A percentile compares a stretch with the other conserved stretches of the same genome.
Conservation (phyloP, 2,888 invertebrate genomes). For the Linyphia triangularis region DNA sequence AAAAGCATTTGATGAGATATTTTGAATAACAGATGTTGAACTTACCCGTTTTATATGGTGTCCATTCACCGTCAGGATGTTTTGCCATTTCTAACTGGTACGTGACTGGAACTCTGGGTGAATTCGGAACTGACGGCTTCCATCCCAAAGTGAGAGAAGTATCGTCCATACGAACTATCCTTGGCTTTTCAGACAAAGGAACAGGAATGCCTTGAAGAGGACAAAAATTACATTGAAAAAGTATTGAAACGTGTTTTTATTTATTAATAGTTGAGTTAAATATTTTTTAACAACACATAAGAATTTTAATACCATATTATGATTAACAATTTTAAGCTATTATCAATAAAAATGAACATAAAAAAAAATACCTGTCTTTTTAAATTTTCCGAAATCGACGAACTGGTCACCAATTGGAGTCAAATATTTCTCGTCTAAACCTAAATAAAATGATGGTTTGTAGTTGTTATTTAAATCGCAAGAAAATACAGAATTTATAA, state of each 20-base stretch:
- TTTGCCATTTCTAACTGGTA: slow-evolving; percentile 97
- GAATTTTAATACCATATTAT: too few relatives aligned
- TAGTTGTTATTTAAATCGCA: not conserved
- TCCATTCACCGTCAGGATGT: slow-evolving; percentile 95
- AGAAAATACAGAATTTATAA: not conserved
- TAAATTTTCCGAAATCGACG: slow-evolving; percentile 73
- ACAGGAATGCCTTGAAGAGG: slow-evolving; percentile 86
- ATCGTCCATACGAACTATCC: slow-evolving; percentile 95
- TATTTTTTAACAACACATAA: too few relatives aligned
- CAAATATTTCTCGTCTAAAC: slow-evolving; percentile 65
- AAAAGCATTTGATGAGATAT: too few relatives aligned
- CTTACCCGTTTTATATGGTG: slow-evolving; percentile 87
- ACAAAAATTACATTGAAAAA: not conserved
- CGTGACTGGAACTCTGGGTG: slow-evolving; percentile 92
- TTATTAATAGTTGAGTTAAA: not conserved
- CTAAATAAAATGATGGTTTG: not conserved
- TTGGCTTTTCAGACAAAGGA: slow-evolving; percentile 93
- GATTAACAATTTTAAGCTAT: not conserved
- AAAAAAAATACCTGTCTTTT: slow-evolving; percentile 67
- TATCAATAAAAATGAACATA: not conserved
- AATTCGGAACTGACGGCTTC: slow-evolving; percentile 94
- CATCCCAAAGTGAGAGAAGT: slow-evolving; percentile 93
- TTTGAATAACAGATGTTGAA: too few relatives aligned
- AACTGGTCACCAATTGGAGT: slow-evolving; percentile 73
- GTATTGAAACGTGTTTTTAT: not conserved